Evolutionary conservation across 2,888 invertebrate species (phyloP).

Genomic region (Tachina fera): DNA sequence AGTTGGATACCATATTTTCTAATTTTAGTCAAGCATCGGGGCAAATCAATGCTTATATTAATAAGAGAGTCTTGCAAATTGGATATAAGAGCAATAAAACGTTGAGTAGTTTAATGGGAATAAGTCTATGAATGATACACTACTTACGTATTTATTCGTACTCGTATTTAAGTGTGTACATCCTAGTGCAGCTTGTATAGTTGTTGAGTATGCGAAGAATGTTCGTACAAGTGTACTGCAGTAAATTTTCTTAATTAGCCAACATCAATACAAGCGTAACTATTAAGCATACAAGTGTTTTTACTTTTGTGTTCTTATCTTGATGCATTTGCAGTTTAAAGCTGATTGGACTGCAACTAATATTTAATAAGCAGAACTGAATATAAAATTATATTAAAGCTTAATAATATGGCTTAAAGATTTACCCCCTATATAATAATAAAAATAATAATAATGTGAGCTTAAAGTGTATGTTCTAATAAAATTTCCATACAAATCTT

Average conservation of each 20-base stretch:
- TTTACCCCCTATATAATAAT: background rate
- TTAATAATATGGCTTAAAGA: background rate
- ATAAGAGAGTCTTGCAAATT: slow-evolving; percentile 61
- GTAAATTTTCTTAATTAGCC: slow-evolving; percentile 63
- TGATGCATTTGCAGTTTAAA: slow-evolving; percentile 25
- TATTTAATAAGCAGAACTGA: background rate
- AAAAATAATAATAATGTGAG: too few species aligned
- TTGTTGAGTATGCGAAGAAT: background rate
- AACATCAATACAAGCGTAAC: slow-evolving; percentile 30
- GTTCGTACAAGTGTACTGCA: slow-evolving; percentile 16
- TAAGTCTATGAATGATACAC: slow-evolving; percentile 39
- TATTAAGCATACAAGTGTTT: background rate
- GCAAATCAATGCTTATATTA: slow-evolving; percentile 65
- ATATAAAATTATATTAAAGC: slow-evolving; percentile 13
- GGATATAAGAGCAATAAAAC: slow-evolving; percentile 40
- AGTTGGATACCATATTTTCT: slow-evolving; percentile 34
- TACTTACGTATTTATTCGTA: slow-evolving; percentile 41
- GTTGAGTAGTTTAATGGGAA: slow-evolving; percentile 29
- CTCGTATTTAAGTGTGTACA: background rate
- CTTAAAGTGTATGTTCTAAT: too few species aligned
- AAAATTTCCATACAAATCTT: background rate
- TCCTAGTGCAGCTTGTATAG: slow-evolving; percentile 22
- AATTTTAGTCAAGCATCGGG: slow-evolving; percentile 48
- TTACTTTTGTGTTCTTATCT: background rate
- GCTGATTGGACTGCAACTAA: slow-evolving; percentile 52